Conservation (phyloP, 2,888 invertebrate species). For the Mesorhabditis belari region DNA sequence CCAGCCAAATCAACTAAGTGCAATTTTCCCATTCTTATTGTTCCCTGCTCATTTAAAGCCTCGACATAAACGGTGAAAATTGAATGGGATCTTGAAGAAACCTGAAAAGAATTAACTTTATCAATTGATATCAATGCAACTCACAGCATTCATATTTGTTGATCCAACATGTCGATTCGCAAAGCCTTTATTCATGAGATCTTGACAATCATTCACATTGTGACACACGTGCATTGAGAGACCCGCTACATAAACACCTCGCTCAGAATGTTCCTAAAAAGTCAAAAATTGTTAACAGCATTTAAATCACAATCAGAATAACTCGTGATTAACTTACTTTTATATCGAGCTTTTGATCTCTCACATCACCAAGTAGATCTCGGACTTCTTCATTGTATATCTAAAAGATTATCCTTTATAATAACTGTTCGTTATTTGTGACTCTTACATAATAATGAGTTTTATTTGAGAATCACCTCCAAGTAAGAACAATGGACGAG, state of each 20-base stretch:
- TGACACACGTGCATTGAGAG: conserved; percentile 72
- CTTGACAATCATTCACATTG: conserved; percentile 68
- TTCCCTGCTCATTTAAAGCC: conserved; percentile 63
- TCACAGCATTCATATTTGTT: conserved; percentile 76
- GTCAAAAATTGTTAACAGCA: background rate
- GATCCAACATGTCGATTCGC: conserved; percentile 74
- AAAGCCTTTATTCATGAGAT: conserved; percentile 70
- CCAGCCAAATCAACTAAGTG: conserved; percentile 84
- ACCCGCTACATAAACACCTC: conserved; percentile 54
- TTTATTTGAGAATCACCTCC: conserved; percentile 56
- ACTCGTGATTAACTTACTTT: conserved; percentile 72
- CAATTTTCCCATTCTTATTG: conserved; percentile 68
- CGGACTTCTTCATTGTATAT: conserved; percentile 77
- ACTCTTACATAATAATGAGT: conserved; percentile 59
- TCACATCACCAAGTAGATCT: conserved; percentile 65
- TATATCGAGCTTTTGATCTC: conserved; percentile 63
- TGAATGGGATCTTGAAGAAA: conserved; percentile 72
- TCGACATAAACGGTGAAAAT: conserved; percentile 79
- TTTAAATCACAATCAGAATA: background rate
- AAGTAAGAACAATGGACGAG: conserved; percentile 72
- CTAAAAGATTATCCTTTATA: conserved; percentile 23
- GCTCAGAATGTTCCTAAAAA: conserved; percentile 29
- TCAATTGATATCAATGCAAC: background rate
- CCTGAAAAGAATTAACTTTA: conserved; percentile 7
- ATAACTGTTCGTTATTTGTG: conserved; percentile 72